Evolutionary conservation across 2,113 vertebrate species (phyloP), one percentile per base, ranked within the genome.

Genomic region (Aldabrachelys gigantea): DNA sequence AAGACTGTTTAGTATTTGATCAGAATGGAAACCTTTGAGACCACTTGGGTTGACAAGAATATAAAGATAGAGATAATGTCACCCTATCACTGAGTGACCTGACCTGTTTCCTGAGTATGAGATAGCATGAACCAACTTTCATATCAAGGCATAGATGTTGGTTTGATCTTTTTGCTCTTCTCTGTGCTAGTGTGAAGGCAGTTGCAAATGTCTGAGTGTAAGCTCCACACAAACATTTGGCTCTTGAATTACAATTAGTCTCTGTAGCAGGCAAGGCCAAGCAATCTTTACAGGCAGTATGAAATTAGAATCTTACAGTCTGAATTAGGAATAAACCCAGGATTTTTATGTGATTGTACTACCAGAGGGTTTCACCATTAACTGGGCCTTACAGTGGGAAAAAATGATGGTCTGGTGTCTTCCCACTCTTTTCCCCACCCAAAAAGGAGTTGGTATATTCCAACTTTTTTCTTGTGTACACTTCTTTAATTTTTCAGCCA

Each of bases 21-120:
- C 17, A 49, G 69, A 52, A 16, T 62, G 83, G 31, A 93, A 92
- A 90, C 3, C 5, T 90, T 72, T 88, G 41, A 53, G 91, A n/a
- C 4, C 2, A 12, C 56, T 62, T 31, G 14, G 56, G 12, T n/a
- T 87, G 0, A 54, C 84, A 94, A 87, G 24, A 0, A 0, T 54
- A 44, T 1, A 29, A 10, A 49, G 47, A 49, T 49, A 87, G 5
- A n/a, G 35, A 47, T 10, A 7, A 6, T 27, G 17, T 78, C 12
- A 78, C 75, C 27, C 24, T 27, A 12, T 47, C 41, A 78, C 6
- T 78, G 38, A 78, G 24, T 78, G 41, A 13, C 24, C 38, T 27
- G 41, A 78, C 41, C 24, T 82, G 31, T 88, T 96, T 90, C 35
- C 82, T 87, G 59, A 52, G 21, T 72, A 72, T 10, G 35, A 38